Evolutionary conservation across 2,888 invertebrate species (phyloP), one percentile per base, ranked within the genome.

Genomic region (Drosophila demipolita): DNA sequence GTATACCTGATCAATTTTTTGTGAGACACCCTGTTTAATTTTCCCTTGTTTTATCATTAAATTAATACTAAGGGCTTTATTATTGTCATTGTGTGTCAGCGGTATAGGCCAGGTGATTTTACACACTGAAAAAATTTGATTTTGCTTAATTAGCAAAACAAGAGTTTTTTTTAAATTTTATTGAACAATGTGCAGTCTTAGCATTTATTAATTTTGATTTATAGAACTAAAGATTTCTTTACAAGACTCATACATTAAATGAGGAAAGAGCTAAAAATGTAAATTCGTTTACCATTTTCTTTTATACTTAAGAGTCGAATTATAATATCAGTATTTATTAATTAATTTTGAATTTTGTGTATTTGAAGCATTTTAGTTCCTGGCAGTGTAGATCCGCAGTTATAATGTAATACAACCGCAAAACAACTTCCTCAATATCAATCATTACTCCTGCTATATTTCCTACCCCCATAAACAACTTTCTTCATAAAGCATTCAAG

Each of bases 371-470:
- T 12, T 15, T 3, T 3, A 6, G 17, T 67, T 75, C 20, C 8
- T 77, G 7, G 5, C 74, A 72, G 89, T 87, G 89, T 59, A 67
- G 3, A 23, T 17, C 29, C 54, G 26, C 2, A 29, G 33, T 50
- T 50, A 71, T 57, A 58, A 55, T 70, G 73, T 71, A 66, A 73
- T 72, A 67, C 53, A 74, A 79, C 76, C 87, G 66, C 83, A 89
- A 73, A 65, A 63, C 73, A 72, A 89, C 82, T 89, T 90, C 88
- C 88, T 83, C 84, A 89, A 90, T 83, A 87, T 90, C 80, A 87
- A 89, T 87, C 87, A 89, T 88, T 83, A 71, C 87, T 75, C 88
- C 78, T 73, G 75, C 67, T 71, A 57, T 74, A 75, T 76, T 84
- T 73, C 73, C 89, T 72, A 75, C 82, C 82, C 84, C 70, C 71